Evolutionary conservation across 1,140 invertebrate species (phyloP), one percentile per base, ranked within the genome.

Genomic region (Formica selysi): DNA sequence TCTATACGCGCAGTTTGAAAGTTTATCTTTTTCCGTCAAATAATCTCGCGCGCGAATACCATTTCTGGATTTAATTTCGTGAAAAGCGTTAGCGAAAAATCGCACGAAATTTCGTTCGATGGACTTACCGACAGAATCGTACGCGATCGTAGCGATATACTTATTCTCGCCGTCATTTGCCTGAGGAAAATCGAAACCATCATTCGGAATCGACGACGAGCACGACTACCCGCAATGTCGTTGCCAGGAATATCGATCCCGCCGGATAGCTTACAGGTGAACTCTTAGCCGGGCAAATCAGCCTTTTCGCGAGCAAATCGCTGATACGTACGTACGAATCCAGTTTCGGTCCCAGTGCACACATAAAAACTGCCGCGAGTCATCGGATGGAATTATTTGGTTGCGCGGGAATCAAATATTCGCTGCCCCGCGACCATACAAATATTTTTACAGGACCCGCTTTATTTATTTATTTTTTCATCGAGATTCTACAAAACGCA

Each of bases 381-480:
- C n/a, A 7, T 16, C 65, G 78, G 41, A 61, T 29, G 26, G 22
- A 22, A 54, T 61, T 81, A 73, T 71, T 73, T 7, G 51, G 67
- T 22, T 29, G 68, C 19, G 16, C 19, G 22, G 19, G 78, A 73
- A 74, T 74, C 38, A 62, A 83, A 74, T 74, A 73, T 74, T 83
- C 68, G 54, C 29, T 19, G 61, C 79, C 41, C 19, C 68, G 26
- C 68, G 26, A 38, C 51, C 73, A 41, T 74, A 83, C 73, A 83
- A 74, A 83, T 83, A 74, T 83, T 83, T 41, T 29, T 54, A 29
- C 67, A 13, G 68, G 19, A n/a, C 29, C 19, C 68, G 22, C 57
- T 73, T 83, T 83, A 83, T 83, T 83, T 83, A 83, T 83, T 83
- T 83, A 61, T 83, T 74, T 83, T 73, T 83, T 48, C 79, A 83